Base-by-base conservation (phyloP, 1,140 invertebrate genomes). In the Drosophila pectinifera region DNA sequence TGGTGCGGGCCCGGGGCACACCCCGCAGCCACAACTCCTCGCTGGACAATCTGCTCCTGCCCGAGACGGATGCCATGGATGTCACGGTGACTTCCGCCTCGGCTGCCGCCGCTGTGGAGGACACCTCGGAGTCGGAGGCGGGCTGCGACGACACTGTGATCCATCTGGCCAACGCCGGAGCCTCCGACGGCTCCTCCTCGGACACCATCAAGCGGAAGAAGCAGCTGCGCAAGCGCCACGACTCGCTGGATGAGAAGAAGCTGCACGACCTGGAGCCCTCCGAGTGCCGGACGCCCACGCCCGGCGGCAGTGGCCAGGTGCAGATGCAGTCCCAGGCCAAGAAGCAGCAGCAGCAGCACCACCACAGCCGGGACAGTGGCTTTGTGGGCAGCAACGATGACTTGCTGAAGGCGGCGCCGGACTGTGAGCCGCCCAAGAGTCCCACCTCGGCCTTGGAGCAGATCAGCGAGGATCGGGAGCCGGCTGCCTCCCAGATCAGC, bases 311-410 rank as follows among this genome's bases (percentile, higher is more conserved):
- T 36, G 31, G 53, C 46, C 42, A 57, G 10, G 51, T 70, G 2
- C 78, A 82, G 62, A 46, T 80, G 4, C 86, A 90, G 10, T 65
- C 77, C 0, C 90, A 91, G 62, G 67, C 90, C 16, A 91, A 91
- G 57, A 90, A 90, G 38, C 90, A 91, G 16, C 90, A 91, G 85
- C 82, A 86, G 14, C 90, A 91, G 86, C 82, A 86, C 42, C 96
- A 97, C 83, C 96, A 96, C 61, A 97, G 96, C 80, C 93, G 96
- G 57, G 96, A 97, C 91, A 97, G 96, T 74, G 96, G 96, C 4
- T 97, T 97, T 78, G 95, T 97, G 38, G 97, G 96, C 4, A 97
- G 96, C 84, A 97, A 96, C 81, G 97, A 97, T 85, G 96, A 97
- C 91, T 92, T 97, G 38, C 92, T 97, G 6, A 96, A 96, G 85